Evolutionary conservation across 2,797 vertebrate genomes (phyloP).

Genomic region (Mergus octosetaceus): DNA sequence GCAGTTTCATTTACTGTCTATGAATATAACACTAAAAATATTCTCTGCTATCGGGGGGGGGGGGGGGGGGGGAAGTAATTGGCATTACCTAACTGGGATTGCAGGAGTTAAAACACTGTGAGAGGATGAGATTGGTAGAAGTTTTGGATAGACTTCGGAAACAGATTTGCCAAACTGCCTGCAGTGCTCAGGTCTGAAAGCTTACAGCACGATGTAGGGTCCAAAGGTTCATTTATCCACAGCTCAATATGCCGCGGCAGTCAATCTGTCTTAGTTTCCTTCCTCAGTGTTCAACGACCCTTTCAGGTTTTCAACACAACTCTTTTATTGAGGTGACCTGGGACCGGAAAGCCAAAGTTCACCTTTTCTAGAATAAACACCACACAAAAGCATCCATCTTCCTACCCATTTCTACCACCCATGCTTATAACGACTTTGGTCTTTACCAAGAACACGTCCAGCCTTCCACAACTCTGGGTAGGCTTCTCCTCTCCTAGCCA

Average conservation of each 20-base stretch:
- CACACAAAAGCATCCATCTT: neutral
- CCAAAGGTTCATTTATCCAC: neutral
- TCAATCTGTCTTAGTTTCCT: neutral
- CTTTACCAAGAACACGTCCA: neutral
- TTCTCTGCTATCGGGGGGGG: neutral
- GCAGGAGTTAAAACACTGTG: neutral
- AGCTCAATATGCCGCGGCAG: accelerated
- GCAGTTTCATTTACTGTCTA: neutral
- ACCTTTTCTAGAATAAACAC: neutral
- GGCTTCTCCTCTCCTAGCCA: neutral
- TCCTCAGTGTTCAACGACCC: neutral
- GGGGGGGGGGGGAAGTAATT: neutral
- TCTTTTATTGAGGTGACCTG: neutral
- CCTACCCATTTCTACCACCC: neutral
- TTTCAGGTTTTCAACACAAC: neutral
- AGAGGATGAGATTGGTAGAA: neutral
- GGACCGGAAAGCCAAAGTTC: neutral
- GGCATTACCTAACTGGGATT: neutral
- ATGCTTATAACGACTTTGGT: neutral
- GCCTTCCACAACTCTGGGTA: neutral
- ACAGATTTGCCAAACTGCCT: neutral
- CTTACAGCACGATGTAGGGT: neutral
- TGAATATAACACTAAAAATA: neutral
- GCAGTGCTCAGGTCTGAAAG: neutral
- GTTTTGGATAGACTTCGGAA: neutral